Evolutionary conservation across 2,113 vertebrate species (phyloP).

Genomic region (Oryzias melastigma): DNA sequence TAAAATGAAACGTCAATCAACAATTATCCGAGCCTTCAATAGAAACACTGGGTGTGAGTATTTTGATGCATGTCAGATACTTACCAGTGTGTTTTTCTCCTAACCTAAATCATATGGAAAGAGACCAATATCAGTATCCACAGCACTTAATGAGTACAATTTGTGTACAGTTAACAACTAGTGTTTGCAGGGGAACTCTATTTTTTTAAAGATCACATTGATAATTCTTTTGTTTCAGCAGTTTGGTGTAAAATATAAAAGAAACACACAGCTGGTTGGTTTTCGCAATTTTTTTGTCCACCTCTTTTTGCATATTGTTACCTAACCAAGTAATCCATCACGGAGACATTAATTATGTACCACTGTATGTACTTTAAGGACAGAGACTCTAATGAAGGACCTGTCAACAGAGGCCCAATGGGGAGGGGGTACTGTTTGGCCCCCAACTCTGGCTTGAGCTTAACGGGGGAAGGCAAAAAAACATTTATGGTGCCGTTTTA

Average conservation of each 20-base stretch:
- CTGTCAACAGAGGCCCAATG: conserved; percentile 61
- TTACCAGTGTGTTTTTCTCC: too few species aligned
- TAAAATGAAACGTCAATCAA: too few species aligned
- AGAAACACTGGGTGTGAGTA: too few species aligned
- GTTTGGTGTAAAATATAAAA: conserved; percentile 38
- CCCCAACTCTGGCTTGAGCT: conserved; percentile 28
- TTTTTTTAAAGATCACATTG: conserved; percentile 20
- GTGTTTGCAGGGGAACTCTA: too few species aligned
- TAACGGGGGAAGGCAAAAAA: conserved; percentile 18
- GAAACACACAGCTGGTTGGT: conserved; percentile 45
- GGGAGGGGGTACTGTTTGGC: conserved; percentile 32
- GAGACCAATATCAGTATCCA: conserved; percentile 67
- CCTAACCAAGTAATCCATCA: conserved; percentile 71
- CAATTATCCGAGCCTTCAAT: too few species aligned
- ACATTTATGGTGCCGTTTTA: conserved; percentile 29
- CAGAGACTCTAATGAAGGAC: conserved; percentile 76
- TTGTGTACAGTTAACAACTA: too few species aligned
- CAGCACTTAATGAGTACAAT: conserved; percentile 57
- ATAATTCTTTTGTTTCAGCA: conserved; percentile 61
- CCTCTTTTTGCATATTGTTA: conserved; percentile 65
- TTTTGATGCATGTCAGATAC: too few species aligned
- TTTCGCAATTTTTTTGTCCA: conserved; percentile 43
- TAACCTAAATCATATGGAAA: conserved; percentile 52
- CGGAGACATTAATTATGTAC: conserved; percentile 78
- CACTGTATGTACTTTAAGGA: conserved; percentile 65